phyloP scores from a whole-genome alignment of 2,113 vertebrate genomes.

The Typhlomys cinereus region DNA sequence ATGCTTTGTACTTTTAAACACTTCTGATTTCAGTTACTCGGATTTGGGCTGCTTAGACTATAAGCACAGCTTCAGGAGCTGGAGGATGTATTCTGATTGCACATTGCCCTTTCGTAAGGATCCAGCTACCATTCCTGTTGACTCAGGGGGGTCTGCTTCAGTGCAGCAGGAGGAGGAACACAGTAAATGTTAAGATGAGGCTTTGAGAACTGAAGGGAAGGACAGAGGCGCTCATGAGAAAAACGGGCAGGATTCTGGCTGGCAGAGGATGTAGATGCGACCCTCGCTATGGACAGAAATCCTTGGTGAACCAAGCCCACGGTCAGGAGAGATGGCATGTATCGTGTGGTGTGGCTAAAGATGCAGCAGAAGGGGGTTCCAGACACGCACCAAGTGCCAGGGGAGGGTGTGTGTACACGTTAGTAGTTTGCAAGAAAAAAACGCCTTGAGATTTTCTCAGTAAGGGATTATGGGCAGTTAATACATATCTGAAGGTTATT shows the following conservation, averaged over 20 bases:
- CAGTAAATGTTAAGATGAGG: background rate
- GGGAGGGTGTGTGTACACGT: background rate
- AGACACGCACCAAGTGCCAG: background rate
- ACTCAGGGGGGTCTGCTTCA: background rate
- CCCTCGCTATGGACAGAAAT: background rate
- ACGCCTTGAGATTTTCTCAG: background rate
- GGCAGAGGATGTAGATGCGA: background rate
- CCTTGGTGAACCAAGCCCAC: background rate
- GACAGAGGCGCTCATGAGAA: no score
- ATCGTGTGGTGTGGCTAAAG: background rate
- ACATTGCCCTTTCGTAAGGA: background rate
- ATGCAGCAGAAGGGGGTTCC: background rate
- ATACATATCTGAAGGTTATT: background rate
- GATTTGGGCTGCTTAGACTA: background rate
- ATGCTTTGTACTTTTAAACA: background rate
- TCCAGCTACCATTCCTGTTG: background rate
- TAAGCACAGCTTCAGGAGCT: background rate
- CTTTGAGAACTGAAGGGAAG: background rate
- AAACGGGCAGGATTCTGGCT: background rate
- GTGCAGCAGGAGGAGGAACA: background rate
- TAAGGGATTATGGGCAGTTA: background rate
- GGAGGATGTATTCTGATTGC: background rate
- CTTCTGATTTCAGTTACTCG: background rate
- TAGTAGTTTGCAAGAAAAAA: background rate
- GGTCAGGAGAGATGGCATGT: no score